A percentile compares a stretch with the other conserved stretches of the same genome.
Conservation (phyloP, 2,113 vertebrate genomes). For the Gobio gobio region DNA sequence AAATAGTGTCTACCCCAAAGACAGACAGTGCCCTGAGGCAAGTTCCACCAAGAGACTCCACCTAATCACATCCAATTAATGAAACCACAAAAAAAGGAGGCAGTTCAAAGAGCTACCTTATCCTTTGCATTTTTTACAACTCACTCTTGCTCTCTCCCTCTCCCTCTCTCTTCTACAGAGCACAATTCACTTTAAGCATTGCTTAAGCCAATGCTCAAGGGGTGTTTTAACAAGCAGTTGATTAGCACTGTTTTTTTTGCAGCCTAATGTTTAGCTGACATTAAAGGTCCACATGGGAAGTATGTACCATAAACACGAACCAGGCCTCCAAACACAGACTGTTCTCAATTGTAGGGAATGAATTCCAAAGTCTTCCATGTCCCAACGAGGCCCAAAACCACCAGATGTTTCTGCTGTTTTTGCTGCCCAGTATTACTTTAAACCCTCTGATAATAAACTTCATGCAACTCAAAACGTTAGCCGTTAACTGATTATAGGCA, state of each 20-base stretch:
- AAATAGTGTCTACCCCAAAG: background rate
- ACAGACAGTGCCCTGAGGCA: slow-evolving; percentile 12
- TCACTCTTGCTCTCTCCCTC: background rate
- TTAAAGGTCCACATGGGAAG: slow-evolving; percentile 51
- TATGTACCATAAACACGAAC: background rate
- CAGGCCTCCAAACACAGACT: background rate
- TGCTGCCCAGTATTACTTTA: slow-evolving; percentile 10
- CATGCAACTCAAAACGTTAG: background rate
- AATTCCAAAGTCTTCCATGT: slow-evolving; percentile 14
- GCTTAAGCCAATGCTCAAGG: slow-evolving; percentile 60
- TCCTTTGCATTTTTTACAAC: slow-evolving; percentile 15
- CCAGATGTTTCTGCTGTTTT: background rate
- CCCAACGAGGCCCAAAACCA: background rate
- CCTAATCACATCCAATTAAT: slow-evolving; percentile 43
- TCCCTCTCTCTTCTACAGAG: slow-evolving; percentile 52
- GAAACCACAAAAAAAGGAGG: slow-evolving; percentile 17
- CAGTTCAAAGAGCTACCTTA: slow-evolving; percentile 16
- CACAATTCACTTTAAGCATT: slow-evolving; percentile 58
- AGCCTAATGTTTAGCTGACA: slow-evolving; percentile 62
- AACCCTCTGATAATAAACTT: slow-evolving; percentile 22
- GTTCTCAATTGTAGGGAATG: background rate
- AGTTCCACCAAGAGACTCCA: slow-evolving; percentile 26
- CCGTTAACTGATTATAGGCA: slow-evolving; percentile 18
- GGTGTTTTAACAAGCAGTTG: slow-evolving; percentile 60
- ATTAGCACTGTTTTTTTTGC: slow-evolving; percentile 64